A percentile compares a stretch with the other conserved stretches of the same genome.
phyloP scores from a whole-genome alignment of 2,113 vertebrate genomes.

The Perca flavescens region DNA sequence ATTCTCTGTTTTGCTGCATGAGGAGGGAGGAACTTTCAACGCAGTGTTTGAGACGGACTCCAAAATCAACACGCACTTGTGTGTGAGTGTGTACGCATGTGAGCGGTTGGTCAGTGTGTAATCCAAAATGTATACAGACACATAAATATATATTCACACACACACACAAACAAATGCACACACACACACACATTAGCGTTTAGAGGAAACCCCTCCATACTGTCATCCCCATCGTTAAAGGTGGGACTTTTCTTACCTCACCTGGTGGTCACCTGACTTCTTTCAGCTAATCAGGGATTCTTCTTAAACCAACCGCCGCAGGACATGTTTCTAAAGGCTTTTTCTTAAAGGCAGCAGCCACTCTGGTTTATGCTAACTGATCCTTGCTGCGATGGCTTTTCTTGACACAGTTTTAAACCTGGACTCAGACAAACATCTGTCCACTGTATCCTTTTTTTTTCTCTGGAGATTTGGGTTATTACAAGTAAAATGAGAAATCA shows the following conservation, averaged over 20 bases:
- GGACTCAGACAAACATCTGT: conserved; percentile 72
- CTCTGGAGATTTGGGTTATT: conserved; percentile 75
- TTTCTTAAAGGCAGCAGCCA: conserved; percentile 73
- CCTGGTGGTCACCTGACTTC: conserved; percentile 86
- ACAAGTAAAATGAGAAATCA: conserved; percentile 66
- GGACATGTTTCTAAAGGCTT: conserved; percentile 79
- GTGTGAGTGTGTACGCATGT: conserved; percentile 64
- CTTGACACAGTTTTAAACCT: conserved; percentile 65
- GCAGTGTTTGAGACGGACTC: conserved; percentile 74
- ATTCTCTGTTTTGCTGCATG: conserved; percentile 79
- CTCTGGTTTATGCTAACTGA: conserved; percentile 69
- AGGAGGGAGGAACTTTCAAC: conserved; percentile 67
- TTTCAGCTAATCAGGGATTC: conserved; percentile 89
- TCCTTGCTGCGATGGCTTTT: conserved; percentile 64
- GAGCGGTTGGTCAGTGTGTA: conserved; percentile 71
- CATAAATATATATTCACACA: conserved; percentile 6
- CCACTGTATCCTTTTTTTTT: conserved; percentile 61
- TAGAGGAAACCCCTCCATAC: conserved; percentile 74
- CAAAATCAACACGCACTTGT: conserved; percentile 64
- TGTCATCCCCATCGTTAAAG: conserved; percentile 77
- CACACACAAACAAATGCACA: conserved; percentile 22
- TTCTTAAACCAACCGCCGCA: conserved; percentile 82
- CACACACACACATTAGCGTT: conserved; percentile 58
- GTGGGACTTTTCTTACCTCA: conserved; percentile 84
- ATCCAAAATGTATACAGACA: conserved; percentile 60